Evolutionary conservation across 2,797 vertebrate genomes (phyloP).

Genomic region (Silurus aristotelis): DNA sequence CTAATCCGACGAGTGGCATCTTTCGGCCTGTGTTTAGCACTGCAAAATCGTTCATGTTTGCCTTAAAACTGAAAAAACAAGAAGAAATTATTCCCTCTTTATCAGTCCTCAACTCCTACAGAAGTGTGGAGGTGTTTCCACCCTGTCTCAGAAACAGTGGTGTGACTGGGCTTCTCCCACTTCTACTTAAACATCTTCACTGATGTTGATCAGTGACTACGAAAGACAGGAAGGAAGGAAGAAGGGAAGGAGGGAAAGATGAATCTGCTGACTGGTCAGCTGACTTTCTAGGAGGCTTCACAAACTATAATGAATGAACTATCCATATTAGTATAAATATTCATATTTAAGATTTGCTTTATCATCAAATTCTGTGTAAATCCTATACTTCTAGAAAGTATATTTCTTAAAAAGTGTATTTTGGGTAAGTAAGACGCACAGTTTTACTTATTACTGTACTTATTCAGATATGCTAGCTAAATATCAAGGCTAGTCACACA

Average conservation of each 20-base stretch:
- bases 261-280: conserved; percentile 53
- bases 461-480: not conserved
- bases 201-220: conserved; percentile 12
- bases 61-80: conserved; percentile 64
- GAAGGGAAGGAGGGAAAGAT: conserved; percentile 25
- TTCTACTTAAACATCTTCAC: conserved; percentile 1
- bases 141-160: not conserved
- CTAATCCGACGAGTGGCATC: conserved; percentile 92
- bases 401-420: not conserved
- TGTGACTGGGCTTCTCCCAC: not conserved
- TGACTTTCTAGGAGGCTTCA: conserved; percentile 35
- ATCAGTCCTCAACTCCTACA: not conserved
- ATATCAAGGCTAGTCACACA: not conserved
- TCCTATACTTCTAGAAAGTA: not conserved
- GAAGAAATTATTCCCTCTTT: not conserved
- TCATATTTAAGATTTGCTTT: not conserved
- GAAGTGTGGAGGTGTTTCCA: not conserved
- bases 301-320: not conserved
- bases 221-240: conserved; percentile 39
- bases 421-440: not conserved
- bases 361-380: not conserved
- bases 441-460: not conserved
- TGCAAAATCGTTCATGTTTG: conserved; percentile 80
- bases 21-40: conserved; percentile 87
- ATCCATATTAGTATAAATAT: not conserved